Evolutionary conservation across 2,113 vertebrate species (phyloP).

Genomic region (Thunnus thynnus): DNA sequence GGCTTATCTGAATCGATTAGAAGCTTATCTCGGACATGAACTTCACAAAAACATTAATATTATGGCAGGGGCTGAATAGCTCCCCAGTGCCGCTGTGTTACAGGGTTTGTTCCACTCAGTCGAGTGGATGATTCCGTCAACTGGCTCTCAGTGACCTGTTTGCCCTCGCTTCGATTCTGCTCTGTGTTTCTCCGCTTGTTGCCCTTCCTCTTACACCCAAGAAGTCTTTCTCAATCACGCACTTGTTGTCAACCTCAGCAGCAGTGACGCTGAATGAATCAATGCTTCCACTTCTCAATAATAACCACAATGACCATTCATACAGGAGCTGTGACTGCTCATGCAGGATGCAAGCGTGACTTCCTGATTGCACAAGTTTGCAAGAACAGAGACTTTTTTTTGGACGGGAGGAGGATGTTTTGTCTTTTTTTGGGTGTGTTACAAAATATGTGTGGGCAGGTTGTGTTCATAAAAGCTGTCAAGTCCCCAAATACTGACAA

Average conservation of each 20-base stretch:
- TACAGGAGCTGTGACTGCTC: slow-evolving; percentile 35
- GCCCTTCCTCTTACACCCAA: slow-evolving; percentile 72
- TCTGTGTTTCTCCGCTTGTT: slow-evolving; percentile 47
- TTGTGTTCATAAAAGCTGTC: slow-evolving; percentile 44
- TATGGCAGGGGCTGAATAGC: slow-evolving; percentile 44
- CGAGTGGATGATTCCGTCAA: slow-evolving; percentile 80
- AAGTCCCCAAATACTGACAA: slow-evolving; percentile 31
- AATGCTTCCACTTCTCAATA: slow-evolving; percentile 77
- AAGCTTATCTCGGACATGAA: slow-evolving; percentile 46
- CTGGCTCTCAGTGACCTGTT: slow-evolving; percentile 72
- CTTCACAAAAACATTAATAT: slow-evolving; percentile 53
- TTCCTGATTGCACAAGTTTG: slow-evolving; percentile 79
- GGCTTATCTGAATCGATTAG: slow-evolving; percentile 53
- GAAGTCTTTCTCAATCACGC: slow-evolving; percentile 69
- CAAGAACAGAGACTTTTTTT: slow-evolving; percentile 37
- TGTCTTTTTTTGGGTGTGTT: slow-evolving; percentile 43
- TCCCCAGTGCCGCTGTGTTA: slow-evolving; percentile 31
- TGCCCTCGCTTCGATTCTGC: slow-evolving; percentile 44
- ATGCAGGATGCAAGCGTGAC: slow-evolving; percentile 66
- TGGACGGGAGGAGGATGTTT: slow-evolving; percentile 42
- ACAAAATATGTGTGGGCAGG: slow-evolving; percentile 45
- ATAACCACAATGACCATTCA: slow-evolving; percentile 60
- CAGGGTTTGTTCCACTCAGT: slow-evolving; percentile 67
- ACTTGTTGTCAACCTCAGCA: slow-evolving; percentile 76
- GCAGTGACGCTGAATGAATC: slow-evolving; percentile 65